Evolutionary conservation across 2,113 vertebrate genomes (phyloP), one percentile per base, ranked within the genome.

Genomic region (Eptatretus burgeri): DNA sequence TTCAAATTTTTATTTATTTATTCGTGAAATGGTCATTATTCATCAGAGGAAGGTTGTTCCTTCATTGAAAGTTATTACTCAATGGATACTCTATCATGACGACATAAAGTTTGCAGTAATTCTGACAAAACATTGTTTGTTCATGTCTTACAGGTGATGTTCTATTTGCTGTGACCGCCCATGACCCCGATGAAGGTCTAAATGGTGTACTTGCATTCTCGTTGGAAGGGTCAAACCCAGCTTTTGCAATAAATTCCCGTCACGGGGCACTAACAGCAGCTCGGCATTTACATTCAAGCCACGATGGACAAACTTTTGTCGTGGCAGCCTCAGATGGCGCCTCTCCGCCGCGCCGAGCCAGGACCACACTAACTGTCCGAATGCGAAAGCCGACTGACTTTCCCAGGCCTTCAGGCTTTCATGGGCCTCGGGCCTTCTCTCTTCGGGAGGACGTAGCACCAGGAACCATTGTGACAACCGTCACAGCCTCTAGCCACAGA

Each of bases 141-240:
- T 41, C 27, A 41, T n/a, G n/a, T 41, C 27, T 41, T 41, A 41
- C 67, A 98, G 91, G 85, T 62, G 81, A 83, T 0, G 76, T 95
- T 10, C 82, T 98, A 65, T 98, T 98, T 73, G 87, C 91, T 0
- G 91, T 94, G 14, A 98, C 91, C 0, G 91, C 95, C 68, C 93
- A 86, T 0, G 91, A 98, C 51, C 82, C 84, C 2, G 91, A 98
- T 66, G 70, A 76, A 0, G 84, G 89, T 10, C 74, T 83, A 64
- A 94, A 95, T 0, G 77, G 84, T 0, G 78, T 87, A 68, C 81
- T 98, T 51, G 82, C 84, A 71, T 98, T 85, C 70, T 88, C 86
- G n/a, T 78, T 95, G 0, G 67, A 75, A 11, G 91, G 91, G 1
- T 78, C 79, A 52, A 83, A 84, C 71, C 75, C 83, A 0, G 86